Percentiles rank a stretch among this genome's conserved stretches.
These are phyloP conservation scores for Neoaliturus tenellus DNA, from an alignment of 2,888 invertebrate genomes.

Conservation along the genomic window DNA sequence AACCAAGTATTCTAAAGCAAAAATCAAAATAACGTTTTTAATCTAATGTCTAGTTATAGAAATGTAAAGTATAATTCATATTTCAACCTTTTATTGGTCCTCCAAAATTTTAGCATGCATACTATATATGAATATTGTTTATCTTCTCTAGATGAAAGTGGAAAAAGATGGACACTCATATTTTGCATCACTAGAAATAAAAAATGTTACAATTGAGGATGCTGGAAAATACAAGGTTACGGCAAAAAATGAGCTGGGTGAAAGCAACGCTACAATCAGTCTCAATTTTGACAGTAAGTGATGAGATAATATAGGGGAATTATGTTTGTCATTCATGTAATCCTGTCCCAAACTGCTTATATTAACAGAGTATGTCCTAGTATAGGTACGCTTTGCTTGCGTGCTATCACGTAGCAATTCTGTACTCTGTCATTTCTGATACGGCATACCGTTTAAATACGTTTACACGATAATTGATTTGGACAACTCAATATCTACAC, in stretches of 20 bases:
- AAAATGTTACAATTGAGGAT: conserved; percentile 97
- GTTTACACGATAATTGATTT: too few relatives aligned
- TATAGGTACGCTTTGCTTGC: conserved; percentile 41
- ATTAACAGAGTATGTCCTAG: conserved; percentile 42
- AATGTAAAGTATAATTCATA: too few relatives aligned
- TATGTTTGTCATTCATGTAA: not conserved
- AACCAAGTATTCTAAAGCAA: too few relatives aligned
- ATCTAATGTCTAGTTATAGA: too few relatives aligned
- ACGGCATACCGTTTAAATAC: not conserved
- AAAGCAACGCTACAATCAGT: conserved; percentile 97
- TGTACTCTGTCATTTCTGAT: not conserved
- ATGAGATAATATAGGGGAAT: not conserved
- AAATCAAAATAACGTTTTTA: too few relatives aligned
- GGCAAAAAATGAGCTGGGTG: conserved; percentile 98
- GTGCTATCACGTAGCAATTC: not conserved
- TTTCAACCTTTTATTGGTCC: too few relatives aligned
- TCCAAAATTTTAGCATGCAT: too few relatives aligned
- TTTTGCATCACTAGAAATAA: conserved; percentile 94
- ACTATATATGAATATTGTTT: too few relatives aligned
- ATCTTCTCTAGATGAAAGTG: conserved; percentile 83
- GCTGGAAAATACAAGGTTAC: conserved; percentile 98
- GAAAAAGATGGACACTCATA: conserved; percentile 96
- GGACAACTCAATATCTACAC: too few relatives aligned
- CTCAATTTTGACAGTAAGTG: conserved; percentile 99
- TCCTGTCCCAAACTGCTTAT: not conserved